Evolutionary conservation across 1,140 invertebrate genomes (phyloP), one percentile per base, ranked within the genome.

Genomic region (Nasonia vitripennis): DNA sequence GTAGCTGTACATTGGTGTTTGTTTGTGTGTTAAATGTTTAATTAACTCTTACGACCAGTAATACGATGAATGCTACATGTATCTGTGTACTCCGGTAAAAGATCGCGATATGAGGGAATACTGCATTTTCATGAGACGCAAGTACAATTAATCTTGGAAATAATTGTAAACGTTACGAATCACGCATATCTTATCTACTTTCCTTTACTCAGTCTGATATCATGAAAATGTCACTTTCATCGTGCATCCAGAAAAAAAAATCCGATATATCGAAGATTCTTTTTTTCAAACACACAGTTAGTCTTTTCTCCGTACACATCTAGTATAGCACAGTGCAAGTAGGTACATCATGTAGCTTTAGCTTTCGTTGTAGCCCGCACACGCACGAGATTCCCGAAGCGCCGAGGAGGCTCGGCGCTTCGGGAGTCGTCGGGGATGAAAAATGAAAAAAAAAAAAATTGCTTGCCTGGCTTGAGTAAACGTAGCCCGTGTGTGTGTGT

Each of bases 151-250:
- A 48, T 3, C 23, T 67, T 9, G 71, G 9, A 73, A 83, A 70
- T 55, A 82, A 79, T 86, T 86, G 85, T 86, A 86, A 86, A 86
- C 85, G 85, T 86, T 86, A 86, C 85, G 85, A 83, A 74, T 78
- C 17, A n/a, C 67, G 78, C 31, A 31, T 7, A 27, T 12, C 31
- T 73, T 37, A 48, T 6, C 2, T 62, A 6, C 55, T 62, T 62
- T 62, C 17, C 1, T 62, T 20, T 55, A 20, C 17, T 62, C 55
- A n/a, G 55, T 62, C 51, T 55, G n/a, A 37, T 17, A 71, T 82
- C 85, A 86, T 86, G 85, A 86, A 86, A 86, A 86, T 83, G 85
- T 86, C 85, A 83, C 74, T 78, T 27, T 78, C 85, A 85, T 85
- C 78, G 2, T 81, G 84, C 84, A 79, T 27, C 17, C 48, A 41